Evolutionary conservation across 2,888 invertebrate species (phyloP), one percentile per base, ranked within the genome.

Genomic region (Cosmopolites sordidus): DNA sequence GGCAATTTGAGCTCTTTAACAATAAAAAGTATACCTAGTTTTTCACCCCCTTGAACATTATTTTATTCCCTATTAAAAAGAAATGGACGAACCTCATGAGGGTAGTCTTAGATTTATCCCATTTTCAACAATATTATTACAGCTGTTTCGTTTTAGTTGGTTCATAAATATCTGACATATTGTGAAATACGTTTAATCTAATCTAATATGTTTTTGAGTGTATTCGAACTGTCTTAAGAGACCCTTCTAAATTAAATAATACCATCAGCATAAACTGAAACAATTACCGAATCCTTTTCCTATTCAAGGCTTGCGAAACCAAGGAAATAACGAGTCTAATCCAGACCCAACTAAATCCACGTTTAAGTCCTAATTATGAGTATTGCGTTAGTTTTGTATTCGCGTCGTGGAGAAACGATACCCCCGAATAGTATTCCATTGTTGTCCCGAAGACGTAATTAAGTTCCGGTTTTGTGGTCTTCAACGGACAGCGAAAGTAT

Each of bases 301-400:
- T 44, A 38, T 43, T 40, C 18, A 14, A 29, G 37, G 45, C 17
- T 38, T 38, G 17, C 37, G 12, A 18, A 37, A 37, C 45, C 45
- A 38, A 22, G 14, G 18, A 45, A 53, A 59, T 61, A 61, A 59
- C 59, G 56, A 46, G 45, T 50, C 47, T 46, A 51, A 48, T 45
- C 54, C 48, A 43, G 51, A 54, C 55, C 54, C 52, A 55, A 51
- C 55, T 56, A 56, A 56, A 58, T 58, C 56, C 55, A 48, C 48
- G 46, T 51, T 58, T 55, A 58, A 60, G 54, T 48, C 54, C 56
- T 54, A 58, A 58, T 58, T 56, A 58, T 58, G 53, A 58, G 54
- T 56, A 51, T 54, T 54, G 51, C 52, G 47, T 43, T 47, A 43
- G 37, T 49, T 51, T 46, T 56, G 49, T 44, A 52, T 46, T 50